Evolutionary conservation across 2,888 invertebrate species (phyloP).

Genomic region (Blera fallax): DNA sequence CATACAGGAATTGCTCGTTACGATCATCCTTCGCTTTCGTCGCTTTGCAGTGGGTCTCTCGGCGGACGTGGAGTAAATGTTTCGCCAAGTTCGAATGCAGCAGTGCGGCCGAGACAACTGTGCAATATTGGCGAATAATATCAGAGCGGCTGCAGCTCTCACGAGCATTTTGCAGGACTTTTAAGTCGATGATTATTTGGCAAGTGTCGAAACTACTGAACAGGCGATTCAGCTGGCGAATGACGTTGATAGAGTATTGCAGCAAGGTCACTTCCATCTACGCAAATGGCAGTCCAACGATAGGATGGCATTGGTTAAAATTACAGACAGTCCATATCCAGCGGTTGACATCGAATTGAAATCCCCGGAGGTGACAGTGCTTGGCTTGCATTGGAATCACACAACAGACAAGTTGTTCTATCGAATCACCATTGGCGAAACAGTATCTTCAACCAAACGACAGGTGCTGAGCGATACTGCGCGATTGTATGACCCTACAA

Average conservation of each 20-base stretch:
- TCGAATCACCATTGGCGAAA: conserved; percentile 7
- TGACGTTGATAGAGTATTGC: neutral
- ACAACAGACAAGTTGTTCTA: conserved; percentile 21
- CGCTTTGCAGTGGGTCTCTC: conserved; percentile 67
- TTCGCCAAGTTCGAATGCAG: conserved; percentile 59
- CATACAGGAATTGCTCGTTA: conserved; percentile 7
- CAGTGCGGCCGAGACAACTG: conserved; percentile 35
- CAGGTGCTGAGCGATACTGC: conserved; percentile 16
- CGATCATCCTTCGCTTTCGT: conserved; percentile 70
- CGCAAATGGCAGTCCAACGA: conserved; percentile 10
- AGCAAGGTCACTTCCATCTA: neutral
- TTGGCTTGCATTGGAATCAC: conserved; percentile 19
- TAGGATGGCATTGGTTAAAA: neutral
- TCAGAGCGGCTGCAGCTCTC: neutral
- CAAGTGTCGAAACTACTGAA: conserved; percentile 2
- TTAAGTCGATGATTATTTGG: conserved; percentile 1
- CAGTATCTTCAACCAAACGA: conserved; percentile 5
- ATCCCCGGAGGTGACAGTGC: neutral
- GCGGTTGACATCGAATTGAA: neutral
- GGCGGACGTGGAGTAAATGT: conserved; percentile 73
- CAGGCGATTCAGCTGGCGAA: neutral
- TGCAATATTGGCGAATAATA: neutral
- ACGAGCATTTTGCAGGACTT: conserved; percentile 10
- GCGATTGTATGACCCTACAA: conserved; percentile 14
- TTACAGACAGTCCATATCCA: neutral